Percentiles rank a stretch among this genome's conserved stretches.
phyloP scores from a whole-genome alignment of 92 coral and sea anemone genomes.

The Palythoa caribaeorum region DNA sequence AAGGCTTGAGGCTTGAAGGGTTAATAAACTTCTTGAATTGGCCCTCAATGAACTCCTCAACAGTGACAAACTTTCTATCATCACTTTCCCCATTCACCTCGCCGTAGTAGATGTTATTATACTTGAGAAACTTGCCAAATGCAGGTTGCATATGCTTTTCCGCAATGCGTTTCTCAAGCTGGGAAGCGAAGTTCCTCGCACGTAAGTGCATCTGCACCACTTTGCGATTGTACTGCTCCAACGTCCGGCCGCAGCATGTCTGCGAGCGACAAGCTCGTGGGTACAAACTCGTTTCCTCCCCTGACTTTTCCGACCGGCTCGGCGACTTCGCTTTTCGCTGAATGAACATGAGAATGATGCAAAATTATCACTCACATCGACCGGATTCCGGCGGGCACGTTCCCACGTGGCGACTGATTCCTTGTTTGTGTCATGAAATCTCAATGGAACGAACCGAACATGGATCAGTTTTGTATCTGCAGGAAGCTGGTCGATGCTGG shows the following conservation, averaged over 20 bases:
- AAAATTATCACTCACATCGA: background rate
- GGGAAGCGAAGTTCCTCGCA: constrained; percentile 68
- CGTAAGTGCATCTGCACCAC: constrained; percentile 74
- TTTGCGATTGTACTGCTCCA: constrained; percentile 63
- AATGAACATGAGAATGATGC: background rate
- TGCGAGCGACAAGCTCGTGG: constrained; percentile 63
- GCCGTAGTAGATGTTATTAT: constrained; percentile 66
- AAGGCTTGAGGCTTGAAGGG: too few relatives aligned
- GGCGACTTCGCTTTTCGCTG: constrained; percentile 23
- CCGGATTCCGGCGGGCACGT: background rate
- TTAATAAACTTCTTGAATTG: background rate
- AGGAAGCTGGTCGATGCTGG: constrained; percentile 54
- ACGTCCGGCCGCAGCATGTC: constrained; percentile 60
- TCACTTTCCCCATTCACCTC: constrained; percentile 46
- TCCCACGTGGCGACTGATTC: background rate
- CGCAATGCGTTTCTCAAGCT: constrained; percentile 17
- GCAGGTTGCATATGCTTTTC: background rate
- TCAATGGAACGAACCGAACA: constrained; percentile 49
- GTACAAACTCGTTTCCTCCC: constrained; percentile 55
- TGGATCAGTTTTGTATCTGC: constrained; percentile 35
- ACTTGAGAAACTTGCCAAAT: constrained; percentile 55
- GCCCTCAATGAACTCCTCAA: constrained; percentile 73
- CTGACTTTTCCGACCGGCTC: constrained; percentile 10
- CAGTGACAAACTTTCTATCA: constrained; percentile 55
- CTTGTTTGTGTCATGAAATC: background rate